These are phyloP conservation scores for Exaiptasia diaphana DNA, from an alignment of 64 coral and sea anemone genomes.

Conservation along the genomic window DNA sequence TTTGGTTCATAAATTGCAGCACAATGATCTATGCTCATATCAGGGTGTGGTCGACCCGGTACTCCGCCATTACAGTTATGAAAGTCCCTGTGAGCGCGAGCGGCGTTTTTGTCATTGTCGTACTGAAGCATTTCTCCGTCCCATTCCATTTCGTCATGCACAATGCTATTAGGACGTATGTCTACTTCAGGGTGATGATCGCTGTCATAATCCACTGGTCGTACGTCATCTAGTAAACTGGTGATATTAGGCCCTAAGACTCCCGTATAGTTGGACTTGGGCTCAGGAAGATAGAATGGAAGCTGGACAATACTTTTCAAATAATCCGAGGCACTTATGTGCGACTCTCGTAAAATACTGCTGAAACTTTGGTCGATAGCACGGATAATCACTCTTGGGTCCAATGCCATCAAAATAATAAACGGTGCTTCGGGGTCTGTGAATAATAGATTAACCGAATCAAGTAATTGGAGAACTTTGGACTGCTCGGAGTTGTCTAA, in stretches of 20 bases:
- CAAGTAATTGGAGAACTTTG: conserved; percentile 88
- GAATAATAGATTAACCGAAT: conserved; percentile 95
- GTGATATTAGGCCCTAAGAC: conserved; percentile 58
- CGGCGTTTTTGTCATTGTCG: conserved; percentile 28
- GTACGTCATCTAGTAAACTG: conserved; percentile 61
- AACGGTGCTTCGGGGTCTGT: conserved; percentile 95
- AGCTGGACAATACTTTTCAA: conserved; percentile 94
- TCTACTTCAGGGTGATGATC: conserved; percentile 23
- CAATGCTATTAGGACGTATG: conserved; percentile 29
- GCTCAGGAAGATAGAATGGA: conserved; percentile 96
- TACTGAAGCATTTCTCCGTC: conserved; percentile 84
- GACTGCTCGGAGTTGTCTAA: conserved; percentile 93
- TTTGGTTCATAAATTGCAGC: conserved; percentile 79
- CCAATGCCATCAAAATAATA: conserved; percentile 84
- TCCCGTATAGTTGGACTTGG: conserved; percentile 84
- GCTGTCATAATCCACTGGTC: conserved; percentile 18
- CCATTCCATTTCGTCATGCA: conserved; percentile 70
- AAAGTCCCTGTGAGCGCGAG: conserved; percentile 40
- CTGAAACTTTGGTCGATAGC: conserved; percentile 99
- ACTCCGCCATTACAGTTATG: conserved; percentile 75
- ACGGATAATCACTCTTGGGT: conserved; percentile 88
- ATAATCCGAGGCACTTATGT: conserved; percentile 96
- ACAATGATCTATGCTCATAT: conserved; percentile 61
- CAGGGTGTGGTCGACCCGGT: conserved; percentile 49
- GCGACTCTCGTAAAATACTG: conserved; percentile 93